Evolutionary conservation across 2,113 vertebrate species (phyloP), one percentile per base, ranked within the genome.

Genomic region (Tenrec ecaudatus): DNA sequence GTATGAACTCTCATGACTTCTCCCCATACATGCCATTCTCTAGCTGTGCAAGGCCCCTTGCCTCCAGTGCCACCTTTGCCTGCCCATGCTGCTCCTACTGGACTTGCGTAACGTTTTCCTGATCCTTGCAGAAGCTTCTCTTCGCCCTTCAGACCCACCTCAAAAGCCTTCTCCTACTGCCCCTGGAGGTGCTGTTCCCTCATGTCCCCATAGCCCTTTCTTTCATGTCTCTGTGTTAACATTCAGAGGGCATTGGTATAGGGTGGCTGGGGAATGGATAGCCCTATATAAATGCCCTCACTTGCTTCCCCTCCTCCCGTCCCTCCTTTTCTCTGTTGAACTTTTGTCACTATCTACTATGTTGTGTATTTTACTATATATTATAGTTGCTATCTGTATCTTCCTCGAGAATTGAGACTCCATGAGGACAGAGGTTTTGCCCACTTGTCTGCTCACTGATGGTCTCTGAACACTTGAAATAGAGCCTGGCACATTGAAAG

Each of bases 61-160:
- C 14, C 73, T 53, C 11, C 19, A 53, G 31, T 38, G 47, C 20
- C 71, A 25, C 2, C 29, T 19, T 1, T 2, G 27, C 22, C 79
- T 15, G 57, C 6, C 15, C 3, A 0, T 75, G 29, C 57, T 23
- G 43, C 80, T 82, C 19, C 86, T 73, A 33, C 62, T 20, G 6
- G 23, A 22, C 40, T 29, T 4, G 25, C 47, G 17, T 22, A 47
- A 17, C 17, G 29, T 31, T 33, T 81, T 25, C 71, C 53, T 64
- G 22, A 57, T 31, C 64, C 71, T 86, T 92, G 82, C 36, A 29
- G 82, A 92, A 95, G 86, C 68, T 3, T 9, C 33, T 66, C 6
- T 69, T 53, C 22, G 1, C 80, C 76, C 36, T 90, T 71, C 31
- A 73, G 57, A 90, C 53, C 23, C 69, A 0, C 75, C 64, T 62